Conservation (phyloP, 2,797 vertebrate species). For the Poecilia gillii region DNA sequence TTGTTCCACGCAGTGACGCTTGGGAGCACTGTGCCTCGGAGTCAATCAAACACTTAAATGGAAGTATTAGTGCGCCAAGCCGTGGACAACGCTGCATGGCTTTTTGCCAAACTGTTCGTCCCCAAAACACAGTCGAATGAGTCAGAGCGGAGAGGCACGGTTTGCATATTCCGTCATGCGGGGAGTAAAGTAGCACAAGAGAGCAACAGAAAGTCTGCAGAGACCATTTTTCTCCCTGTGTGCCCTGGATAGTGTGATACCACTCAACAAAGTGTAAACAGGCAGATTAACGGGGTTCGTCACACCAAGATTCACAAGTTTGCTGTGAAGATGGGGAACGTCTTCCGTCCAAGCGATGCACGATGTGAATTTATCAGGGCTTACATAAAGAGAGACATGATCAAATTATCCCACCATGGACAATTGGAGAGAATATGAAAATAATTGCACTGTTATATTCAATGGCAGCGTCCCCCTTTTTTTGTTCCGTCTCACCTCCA, state of each 20-base stretch:
- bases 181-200: conserved; percentile 45
- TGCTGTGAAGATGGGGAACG: conserved; percentile 45
- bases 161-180: conserved; percentile 50
- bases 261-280: conserved; percentile 72
- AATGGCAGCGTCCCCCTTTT: background rate
- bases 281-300: conserved; percentile 67
- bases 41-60: conserved; percentile 69
- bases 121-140: conserved; percentile 44
- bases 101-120: conserved; percentile 68
- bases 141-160: conserved; percentile 39
- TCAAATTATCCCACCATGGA: conserved; percentile 35
- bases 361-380: conserved; percentile 54
- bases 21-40: conserved; percentile 31
- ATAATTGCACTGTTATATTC: background rate
- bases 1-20: conserved; percentile 49
- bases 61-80: conserved; percentile 63
- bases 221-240: conserved; percentile 48
- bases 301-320: conserved; percentile 63
- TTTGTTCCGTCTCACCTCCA: conserved; percentile 23
- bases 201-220: conserved; percentile 25
- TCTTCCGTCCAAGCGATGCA: conserved; percentile 40
- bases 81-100: conserved; percentile 40
- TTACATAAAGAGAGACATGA: conserved; percentile 28
- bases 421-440: conserved; percentile 10
- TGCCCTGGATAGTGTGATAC: conserved; percentile 57